Evolutionary conservation across 2,113 vertebrate species (phyloP), one percentile per base, ranked within the genome.

Genomic region (Pollachius pollachius): DNA sequence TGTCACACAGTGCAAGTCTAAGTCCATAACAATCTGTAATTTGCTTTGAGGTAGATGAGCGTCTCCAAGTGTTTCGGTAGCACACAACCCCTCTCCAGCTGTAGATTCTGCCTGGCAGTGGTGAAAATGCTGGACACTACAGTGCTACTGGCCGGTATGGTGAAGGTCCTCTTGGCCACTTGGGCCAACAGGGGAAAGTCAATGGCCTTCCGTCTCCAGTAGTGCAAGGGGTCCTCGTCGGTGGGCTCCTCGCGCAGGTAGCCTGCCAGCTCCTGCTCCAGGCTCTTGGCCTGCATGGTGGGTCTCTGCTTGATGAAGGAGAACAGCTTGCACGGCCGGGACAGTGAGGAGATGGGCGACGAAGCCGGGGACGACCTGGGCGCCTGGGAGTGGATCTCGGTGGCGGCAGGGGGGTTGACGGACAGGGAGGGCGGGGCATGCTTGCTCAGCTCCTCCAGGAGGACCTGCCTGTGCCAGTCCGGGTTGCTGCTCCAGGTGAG

Each of bases 231-330:
- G 63, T 93, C 90, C 77, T 93, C 92, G 1, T 93, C 91, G 1
- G 92, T 93, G 62, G 92, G 92, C 62, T 93, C 92, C 78, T 93
- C 92, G 0, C 88, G 88, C 15, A 93, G 85, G 80, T 93, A 93
- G 7, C 89, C 76, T 0, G 83, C 79, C 83, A 93, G n/a, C 21
- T 93, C 92, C 81, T 93, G 92, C 58, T 93, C 92, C 5, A 93
- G 76, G 74, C 91, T 93, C 81, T 93, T 93, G 67, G 92, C 91
- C 79, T 93, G 92, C 0, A 85, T 82, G 0, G 82, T 79, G 7
- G 92, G 92, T 80, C 92, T 91, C 79, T 93, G 91, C 80, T 92
- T 93, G 70, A 93, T 93, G 78, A 93, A 93, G 58, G 92, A 93
- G 85, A 93, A 93, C 5, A 93, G 81, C 80, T 92, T 93, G 76